Base-by-base conservation (phyloP, 1,140 invertebrate genomes). In the Pteromalus puparum region DNA sequence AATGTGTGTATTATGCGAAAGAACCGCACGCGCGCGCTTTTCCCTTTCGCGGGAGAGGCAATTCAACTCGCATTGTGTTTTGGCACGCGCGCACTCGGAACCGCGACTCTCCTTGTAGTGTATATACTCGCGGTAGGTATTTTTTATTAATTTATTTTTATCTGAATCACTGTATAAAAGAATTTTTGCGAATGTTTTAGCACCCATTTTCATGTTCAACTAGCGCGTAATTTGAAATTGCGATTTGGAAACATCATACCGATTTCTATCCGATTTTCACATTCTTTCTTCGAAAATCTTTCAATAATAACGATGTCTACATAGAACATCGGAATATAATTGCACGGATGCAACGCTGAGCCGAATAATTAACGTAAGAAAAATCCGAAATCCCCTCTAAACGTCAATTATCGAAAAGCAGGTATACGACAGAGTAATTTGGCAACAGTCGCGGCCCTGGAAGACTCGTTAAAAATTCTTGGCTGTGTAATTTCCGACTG, bases 51-150 rank as follows among this genome's bases (percentile, higher is more conserved):
- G 28, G 18, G 21, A 53, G 48, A 81, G 67, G 79, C 79, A 15
- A 72, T 70, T 42, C 77, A 79, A 34, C 61, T 79, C 61, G 2
- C 76, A 78, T 78, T 78, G 76, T 78, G 76, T 78, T 78, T 18
- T 10, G 46, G n/a, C 42, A 9, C 74, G 4, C 30, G 30, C 30
- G 30, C 30, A 34, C 30, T 34, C 30, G 30, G 30, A 34, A 34
- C 30, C 30, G 30, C 30, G 74, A n/a, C 3, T 74, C 30, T n/a
- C n/a, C n/a, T n/a, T n/a, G n/a, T 74, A 13, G 68, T 18, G 15
- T n/a, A 26, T 1, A 30, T n/a, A n/a, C 18, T 6, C 21, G 21
- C 2, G 1, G 42, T 34, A 18, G 9, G 15, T 53, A 18, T 53
- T 53, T 53, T 18, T 53, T 53, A 53, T 53, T 53, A 1, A 53